These are phyloP conservation scores for Erpetoichthys calabaricus DNA, from an alignment of 2,797 vertebrate genomes.

Conservation along the genomic window DNA sequence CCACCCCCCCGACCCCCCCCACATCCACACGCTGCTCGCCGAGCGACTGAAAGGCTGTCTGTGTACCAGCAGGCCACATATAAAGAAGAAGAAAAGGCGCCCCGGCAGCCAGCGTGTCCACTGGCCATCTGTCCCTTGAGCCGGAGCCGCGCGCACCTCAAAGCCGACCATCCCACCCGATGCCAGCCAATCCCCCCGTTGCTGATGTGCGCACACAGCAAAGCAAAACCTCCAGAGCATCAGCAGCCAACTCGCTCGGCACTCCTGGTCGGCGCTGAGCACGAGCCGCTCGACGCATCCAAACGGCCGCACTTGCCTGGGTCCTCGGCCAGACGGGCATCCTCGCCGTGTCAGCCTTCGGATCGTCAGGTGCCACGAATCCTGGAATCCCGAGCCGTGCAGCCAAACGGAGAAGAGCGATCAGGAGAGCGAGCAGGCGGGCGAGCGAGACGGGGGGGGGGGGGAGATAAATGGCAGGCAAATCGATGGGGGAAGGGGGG, in stretches of 20 bases:
- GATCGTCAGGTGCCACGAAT: slow-evolving; percentile 59
- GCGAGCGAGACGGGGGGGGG: not conserved
- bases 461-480: not conserved
- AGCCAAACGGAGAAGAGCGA: slow-evolving; percentile 41
- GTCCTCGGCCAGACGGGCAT: slow-evolving; percentile 55
- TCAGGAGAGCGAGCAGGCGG: slow-evolving; percentile 2
- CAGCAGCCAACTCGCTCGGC: too few species aligned
- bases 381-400: slow-evolving; percentile 61
- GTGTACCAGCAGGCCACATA: slow-evolving; percentile 57
- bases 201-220: too few species aligned
- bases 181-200: too few species aligned
- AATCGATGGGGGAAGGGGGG: too few species aligned
- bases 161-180: too few species aligned
- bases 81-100: slow-evolving; percentile 59
- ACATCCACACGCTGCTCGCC: slow-evolving; percentile 10
- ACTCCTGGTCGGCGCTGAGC: too few species aligned
- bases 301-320: slow-evolving; percentile 64
- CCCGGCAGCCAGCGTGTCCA: slow-evolving; percentile 27
- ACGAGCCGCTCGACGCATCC: too few species aligned
- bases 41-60: slow-evolving; percentile 52
- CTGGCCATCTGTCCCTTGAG: slow-evolving; percentile 73
- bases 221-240: too few species aligned
- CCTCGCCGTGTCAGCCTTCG: slow-evolving; percentile 69
- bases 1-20: slow-evolving; percentile 18
- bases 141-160: slow-evolving; percentile 30